These are phyloP conservation scores for Mastomys coucha DNA, from an alignment of 2,113 vertebrate species.

Conservation along the genomic window DNA sequence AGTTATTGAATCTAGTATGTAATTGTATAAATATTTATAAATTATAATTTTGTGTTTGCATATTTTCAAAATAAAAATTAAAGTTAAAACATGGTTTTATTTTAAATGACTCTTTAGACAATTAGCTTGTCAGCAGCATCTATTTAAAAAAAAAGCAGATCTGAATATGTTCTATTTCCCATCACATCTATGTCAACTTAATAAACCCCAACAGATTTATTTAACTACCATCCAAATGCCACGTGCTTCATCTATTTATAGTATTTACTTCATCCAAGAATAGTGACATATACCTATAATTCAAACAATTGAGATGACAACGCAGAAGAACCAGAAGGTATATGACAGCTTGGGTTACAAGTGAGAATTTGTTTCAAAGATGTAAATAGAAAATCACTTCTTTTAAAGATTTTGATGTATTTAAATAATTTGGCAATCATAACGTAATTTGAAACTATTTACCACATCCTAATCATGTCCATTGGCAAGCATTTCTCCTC, in stretches of 20 bases:
- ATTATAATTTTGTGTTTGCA: neutral
- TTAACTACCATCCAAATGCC: neutral
- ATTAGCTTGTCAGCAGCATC: neutral
- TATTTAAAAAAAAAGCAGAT: neutral
- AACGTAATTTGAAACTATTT: conserved; percentile 14
- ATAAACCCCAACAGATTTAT: neutral
- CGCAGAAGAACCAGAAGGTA: neutral
- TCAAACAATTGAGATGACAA: neutral
- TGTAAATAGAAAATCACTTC: neutral
- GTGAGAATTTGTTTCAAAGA: neutral
- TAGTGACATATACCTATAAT: neutral
- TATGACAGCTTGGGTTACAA: neutral
- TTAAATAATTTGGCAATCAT: neutral
- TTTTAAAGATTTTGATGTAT: neutral
- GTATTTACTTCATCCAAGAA: neutral
- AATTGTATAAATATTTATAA: neutral
- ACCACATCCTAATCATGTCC: neutral
- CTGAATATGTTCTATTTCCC: neutral
- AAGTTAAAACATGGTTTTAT: neutral
- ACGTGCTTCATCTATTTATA: neutral
- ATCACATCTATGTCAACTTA: neutral
- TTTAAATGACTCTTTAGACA: neutral
- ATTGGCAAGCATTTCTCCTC: neutral
- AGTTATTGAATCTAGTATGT: neutral
- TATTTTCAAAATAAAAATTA: conserved; percentile 21